phyloP scores from a whole-genome alignment of 2,797 vertebrate genomes.

The Cynodonichthys magdalenae region DNA sequence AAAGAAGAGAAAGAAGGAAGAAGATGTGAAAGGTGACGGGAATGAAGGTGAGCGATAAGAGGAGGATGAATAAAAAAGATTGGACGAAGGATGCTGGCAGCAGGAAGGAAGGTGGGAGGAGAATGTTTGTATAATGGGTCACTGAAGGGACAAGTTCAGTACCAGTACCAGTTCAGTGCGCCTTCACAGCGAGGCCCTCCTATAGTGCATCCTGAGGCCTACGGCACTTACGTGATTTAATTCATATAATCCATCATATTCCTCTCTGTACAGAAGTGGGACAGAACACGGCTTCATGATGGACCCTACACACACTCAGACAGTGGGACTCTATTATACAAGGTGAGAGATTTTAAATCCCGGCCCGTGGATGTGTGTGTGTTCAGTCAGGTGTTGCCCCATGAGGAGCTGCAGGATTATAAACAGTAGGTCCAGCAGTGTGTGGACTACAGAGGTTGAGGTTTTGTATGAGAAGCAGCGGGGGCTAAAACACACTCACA shows the following conservation, averaged over 20 bases:
- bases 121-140: slow-evolving; percentile 63
- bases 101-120: slow-evolving; percentile 44
- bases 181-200: slow-evolving; percentile 50
- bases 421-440: slow-evolving; percentile 60
- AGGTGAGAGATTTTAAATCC: slow-evolving; percentile 66
- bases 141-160: slow-evolving; percentile 61
- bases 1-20: slow-evolving; percentile 23
- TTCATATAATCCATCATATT: slow-evolving; percentile 79
- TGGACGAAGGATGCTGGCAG: slow-evolving; percentile 42
- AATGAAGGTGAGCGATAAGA: slow-evolving; percentile 43
- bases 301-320: slow-evolving; percentile 42
- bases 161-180: slow-evolving; percentile 42
- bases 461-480: slow-evolving; percentile 71
- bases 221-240: slow-evolving; percentile 66
- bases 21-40: slow-evolving; percentile 33
- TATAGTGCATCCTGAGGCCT: slow-evolving; percentile 62
- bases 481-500: slow-evolving; percentile 70
- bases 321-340: slow-evolving; percentile 51
- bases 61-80: slow-evolving; percentile 49
- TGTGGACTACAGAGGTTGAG: slow-evolving; percentile 65
- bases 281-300: slow-evolving; percentile 45
- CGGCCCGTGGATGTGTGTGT: slow-evolving; percentile 31
- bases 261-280: slow-evolving; percentile 58
- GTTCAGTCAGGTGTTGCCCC: slow-evolving; percentile 46
- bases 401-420: slow-evolving; percentile 60